Base-by-base conservation (phyloP, 2,888 invertebrate genomes). In the Pantelozetes paolii region DNA sequence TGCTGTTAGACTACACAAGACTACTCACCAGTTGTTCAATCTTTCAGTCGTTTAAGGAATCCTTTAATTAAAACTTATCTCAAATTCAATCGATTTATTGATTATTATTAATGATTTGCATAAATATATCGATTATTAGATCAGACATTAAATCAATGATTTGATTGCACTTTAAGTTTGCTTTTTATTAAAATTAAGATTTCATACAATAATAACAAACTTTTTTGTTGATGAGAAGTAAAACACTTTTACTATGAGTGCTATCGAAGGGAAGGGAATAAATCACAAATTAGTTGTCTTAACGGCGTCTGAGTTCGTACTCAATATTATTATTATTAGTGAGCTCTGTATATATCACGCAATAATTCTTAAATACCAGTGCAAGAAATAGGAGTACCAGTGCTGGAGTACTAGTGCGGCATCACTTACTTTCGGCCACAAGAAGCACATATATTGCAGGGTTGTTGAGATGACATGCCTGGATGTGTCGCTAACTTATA, bases 401-500 rank as follows among this genome's bases (percentile, higher is more conserved):
- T 64, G 64, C 26, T 62, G 11, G 8, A 32, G n/a, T 36, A 18
- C 26, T 32, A 26, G n/a, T 30, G 62, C 67, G 67, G 42, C 40
- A 23, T 67, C 67, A 67, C 67, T 18, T 13, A 2, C 23, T 20
- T 42, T 32, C 32, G 62, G 62, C 62, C 67, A 67, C 67, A 40
- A 67, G 67, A 67, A 67, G 23, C 9, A 67, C 40, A 42, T 67
- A 23, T 6, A 67, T 67, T n/a, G 13, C 8, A 26, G 54, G 8
- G 59, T 57, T 11, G 26, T 64, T 18, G 67, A 40, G 67, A 67
- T 67, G 67, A 67, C 67, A 67, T 67, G 67, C 67, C 67, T 67
- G 67, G 26, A 40, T 67, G 67, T 67, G n/a, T 36, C 57, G n/a
- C 23, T 23, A 42, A 42, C 40, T 67, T 67, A 67, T 67, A 67